Evolutionary conservation across 2,113 vertebrate genomes (phyloP).

Genomic region (Saguinus imperator): DNA sequence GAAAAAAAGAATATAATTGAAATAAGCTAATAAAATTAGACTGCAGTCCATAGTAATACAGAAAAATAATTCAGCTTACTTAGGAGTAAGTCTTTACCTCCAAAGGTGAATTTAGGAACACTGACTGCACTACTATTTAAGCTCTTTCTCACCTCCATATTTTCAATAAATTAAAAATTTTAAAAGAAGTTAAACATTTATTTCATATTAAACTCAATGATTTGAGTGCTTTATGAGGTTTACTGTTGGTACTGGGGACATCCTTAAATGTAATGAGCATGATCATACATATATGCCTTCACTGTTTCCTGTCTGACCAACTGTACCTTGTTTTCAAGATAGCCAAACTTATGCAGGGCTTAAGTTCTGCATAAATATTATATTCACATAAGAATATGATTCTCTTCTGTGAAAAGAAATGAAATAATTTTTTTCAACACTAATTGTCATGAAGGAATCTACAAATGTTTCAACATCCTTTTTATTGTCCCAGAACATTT

Average conservation of each 20-base stretch:
- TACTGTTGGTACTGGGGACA: neutral
- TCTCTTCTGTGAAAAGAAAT: neutral
- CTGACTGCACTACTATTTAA: neutral
- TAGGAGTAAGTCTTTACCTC: neutral
- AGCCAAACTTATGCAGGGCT: neutral
- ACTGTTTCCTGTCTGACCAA: neutral
- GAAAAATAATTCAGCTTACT: neutral
- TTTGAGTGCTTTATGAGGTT: neutral
- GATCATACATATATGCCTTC: neutral
- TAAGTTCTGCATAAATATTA: neutral
- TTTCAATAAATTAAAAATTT: neutral
- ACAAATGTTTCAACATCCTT: slow-evolving; percentile 35
- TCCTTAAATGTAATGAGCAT: neutral
- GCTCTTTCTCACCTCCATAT: neutral
- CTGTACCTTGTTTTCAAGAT: neutral
- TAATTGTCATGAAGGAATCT: neutral
- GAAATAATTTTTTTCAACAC: neutral
- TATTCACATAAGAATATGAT: neutral
- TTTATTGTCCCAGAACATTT: neutral
- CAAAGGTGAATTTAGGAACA: neutral
- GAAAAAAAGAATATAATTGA: neutral
- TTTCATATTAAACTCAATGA: neutral
- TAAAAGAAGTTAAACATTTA: neutral
- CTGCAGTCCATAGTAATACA: neutral
- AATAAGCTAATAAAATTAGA: slow-evolving; percentile 15